phyloP scores from a whole-genome alignment of 1,140 invertebrate species.

The Zaprionus vittiger region DNA sequence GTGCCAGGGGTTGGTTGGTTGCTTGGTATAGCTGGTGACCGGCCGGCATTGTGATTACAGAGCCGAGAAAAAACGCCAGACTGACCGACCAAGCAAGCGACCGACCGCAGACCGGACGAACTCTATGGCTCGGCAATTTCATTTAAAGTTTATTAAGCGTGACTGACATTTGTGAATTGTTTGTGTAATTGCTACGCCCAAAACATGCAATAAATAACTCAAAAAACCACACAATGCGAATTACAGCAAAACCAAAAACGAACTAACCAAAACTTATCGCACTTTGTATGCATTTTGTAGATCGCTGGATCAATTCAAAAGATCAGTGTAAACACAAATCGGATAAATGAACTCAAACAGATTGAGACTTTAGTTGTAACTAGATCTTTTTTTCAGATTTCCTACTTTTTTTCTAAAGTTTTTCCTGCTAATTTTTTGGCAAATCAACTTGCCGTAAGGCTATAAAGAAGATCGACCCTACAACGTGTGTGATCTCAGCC shows the following conservation, averaged over 20 bases:
- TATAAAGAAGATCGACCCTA: background rate
- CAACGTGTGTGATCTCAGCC: background rate
- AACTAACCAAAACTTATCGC: constrained; percentile 8
- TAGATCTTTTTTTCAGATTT: no score
- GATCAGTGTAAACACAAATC: constrained; percentile 2
- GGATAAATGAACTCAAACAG: background rate
- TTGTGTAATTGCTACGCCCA: constrained; percentile 61
- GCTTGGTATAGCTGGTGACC: constrained; percentile 39
- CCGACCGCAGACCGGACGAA: constrained; percentile 38
- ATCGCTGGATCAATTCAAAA: background rate
- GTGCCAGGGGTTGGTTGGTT: constrained; percentile 24
- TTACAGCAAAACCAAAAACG: constrained; percentile 13
- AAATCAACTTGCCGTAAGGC: background rate
- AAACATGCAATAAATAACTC: constrained; percentile 51
- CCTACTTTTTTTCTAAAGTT: background rate
- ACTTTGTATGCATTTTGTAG: constrained; percentile 9
- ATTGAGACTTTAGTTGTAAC: background rate
- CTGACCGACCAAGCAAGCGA: constrained; percentile 21
- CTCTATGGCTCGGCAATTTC: constrained; percentile 70
- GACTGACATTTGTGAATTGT: constrained; percentile 76
- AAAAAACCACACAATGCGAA: constrained; percentile 42
- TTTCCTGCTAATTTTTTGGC: background rate
- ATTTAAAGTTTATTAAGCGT: constrained; percentile 79
- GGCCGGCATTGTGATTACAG: constrained; percentile 76
- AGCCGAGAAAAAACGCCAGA: constrained; percentile 43